Evolutionary conservation across 2,888 invertebrate species (phyloP), one percentile per base, ranked within the genome.

Genomic region (Conchocele bisecta): DNA sequence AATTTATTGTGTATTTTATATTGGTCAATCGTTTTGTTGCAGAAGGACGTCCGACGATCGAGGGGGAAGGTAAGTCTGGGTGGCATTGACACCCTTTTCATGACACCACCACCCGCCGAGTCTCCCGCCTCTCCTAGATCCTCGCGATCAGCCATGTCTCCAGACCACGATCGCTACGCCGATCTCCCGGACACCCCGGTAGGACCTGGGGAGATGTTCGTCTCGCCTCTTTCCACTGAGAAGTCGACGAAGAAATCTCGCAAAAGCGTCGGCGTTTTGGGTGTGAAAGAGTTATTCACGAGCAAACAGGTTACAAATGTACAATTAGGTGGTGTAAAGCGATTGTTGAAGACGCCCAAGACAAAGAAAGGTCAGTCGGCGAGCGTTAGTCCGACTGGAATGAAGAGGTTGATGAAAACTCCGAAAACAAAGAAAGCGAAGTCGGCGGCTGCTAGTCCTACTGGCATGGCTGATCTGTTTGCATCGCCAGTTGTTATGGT

Each of bases 121-220:
- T 75, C 80, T 13, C 75, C 78, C n/a, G 31, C 61, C 15, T 73
- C 73, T 3, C 44, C 64, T 37, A 31, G 35, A 22, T 39, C 28
- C 6, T 60, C 73, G 17, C 28, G 44, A 11, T 50, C 67, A 9
- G 33, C 37, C 13, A 39, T 57, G 33, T 65, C 74, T 11, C 73
- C 82, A 20, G 78, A 82, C 17, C 76, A 81, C 33, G 75, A 78
- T 28, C 71, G 86, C 31, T 90, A 89, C 77, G 86, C 86, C 22
- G 87, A 89, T 51, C 59, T 90, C 11, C 90, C 90, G 22, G 88
- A 88, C 46, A 90, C 90, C 22, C 90, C 90, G 1, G 76, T 83
- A 63, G 89, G 89, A 28, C 90, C 90, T 11, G 84, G 88, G 29
- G 87, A 89, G 60, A 90, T 90, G 90, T 76, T 88, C 56, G 89